Base-by-base conservation (phyloP, 2,888 invertebrate genomes). In the Leptinotarsa haldemani region DNA sequence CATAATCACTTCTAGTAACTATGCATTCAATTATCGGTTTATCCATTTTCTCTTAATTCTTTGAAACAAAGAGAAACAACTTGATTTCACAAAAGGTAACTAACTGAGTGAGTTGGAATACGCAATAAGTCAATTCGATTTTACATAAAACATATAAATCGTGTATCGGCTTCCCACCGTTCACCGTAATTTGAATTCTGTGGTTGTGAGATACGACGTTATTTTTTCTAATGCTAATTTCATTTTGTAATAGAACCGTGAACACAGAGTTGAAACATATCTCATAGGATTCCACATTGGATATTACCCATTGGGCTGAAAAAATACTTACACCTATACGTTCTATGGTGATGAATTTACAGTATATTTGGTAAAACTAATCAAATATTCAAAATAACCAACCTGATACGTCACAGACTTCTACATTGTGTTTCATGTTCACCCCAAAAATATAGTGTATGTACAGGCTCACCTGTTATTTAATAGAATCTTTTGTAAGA, bases 71-170 rank as follows among this genome's bases (percentile, higher is more conserved):
- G 56, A 56, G 4, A 20, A 22, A 13, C 22, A 22, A 56, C 22
- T 56, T 56, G 22, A 56, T 56, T 56, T 22, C 56, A 56, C 13
- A 22, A 67, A 67, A 18, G 52, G 48, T 50, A 30, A 40, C 18
- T 20, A 20, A 56, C 18, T 20, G 20, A 56, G 46, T 22, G 16
- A 47, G 40, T 46, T 47, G 30, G 52, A 68, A 68, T 68, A 68
- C 56, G 22, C 48, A 53, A 56, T 40, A 20, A 48, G n/a, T 20
- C 56, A 68, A 56, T 53, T 56, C 15, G 18, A 46, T 56, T 68
- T 20, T 18, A 46, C 68, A 56, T 68, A 68, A 58, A 68, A 68
- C 68, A 68, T 68, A 56, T 68, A 56, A 56, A 68, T 68, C 68
- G 68, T 68, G 53, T 56, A 68, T 58, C 22, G 52, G 46, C 56